These are phyloP conservation scores for Kobus ellipsiprymnus DNA, from an alignment of 2,113 vertebrate species.

Conservation along the genomic window DNA sequence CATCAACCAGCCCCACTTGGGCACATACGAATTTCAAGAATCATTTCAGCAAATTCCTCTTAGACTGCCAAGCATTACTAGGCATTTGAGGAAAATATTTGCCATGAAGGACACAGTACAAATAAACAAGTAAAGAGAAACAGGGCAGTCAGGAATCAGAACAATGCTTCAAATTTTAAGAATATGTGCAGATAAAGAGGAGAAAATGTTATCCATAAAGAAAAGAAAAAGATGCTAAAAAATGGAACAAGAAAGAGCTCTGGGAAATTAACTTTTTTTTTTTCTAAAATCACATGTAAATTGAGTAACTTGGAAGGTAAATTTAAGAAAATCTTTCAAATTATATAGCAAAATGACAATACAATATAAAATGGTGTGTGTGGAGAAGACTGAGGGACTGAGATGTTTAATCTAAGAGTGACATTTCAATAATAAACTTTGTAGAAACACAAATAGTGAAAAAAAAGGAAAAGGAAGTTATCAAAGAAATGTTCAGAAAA, in stretches of 20 bases:
- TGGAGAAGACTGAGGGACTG: neutral
- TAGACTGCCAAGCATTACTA: neutral
- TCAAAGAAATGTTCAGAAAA: neutral
- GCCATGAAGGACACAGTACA: neutral
- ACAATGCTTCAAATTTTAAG: neutral
- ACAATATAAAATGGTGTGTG: neutral
- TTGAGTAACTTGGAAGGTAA: neutral
- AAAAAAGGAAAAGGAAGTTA: neutral
- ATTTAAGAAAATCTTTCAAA: neutral
- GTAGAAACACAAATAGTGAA: neutral
- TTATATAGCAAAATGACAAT: neutral
- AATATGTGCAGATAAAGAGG: neutral
- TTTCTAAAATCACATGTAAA: neutral
- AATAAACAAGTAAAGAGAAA: neutral
- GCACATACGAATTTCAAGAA: neutral
- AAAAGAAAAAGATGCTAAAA: neutral
- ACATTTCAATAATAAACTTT: neutral
- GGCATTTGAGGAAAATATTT: neutral
- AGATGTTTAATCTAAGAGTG: neutral
- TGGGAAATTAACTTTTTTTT: neutral
- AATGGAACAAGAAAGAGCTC: neutral
- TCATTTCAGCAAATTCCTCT: neutral
- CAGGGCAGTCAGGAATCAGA: neutral
- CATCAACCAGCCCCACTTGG: accelerated
- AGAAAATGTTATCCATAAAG: neutral